phyloP scores from a whole-genome alignment of 37 sponge, comb jelly and placozoan species.

The Geodia barretti region DNA sequence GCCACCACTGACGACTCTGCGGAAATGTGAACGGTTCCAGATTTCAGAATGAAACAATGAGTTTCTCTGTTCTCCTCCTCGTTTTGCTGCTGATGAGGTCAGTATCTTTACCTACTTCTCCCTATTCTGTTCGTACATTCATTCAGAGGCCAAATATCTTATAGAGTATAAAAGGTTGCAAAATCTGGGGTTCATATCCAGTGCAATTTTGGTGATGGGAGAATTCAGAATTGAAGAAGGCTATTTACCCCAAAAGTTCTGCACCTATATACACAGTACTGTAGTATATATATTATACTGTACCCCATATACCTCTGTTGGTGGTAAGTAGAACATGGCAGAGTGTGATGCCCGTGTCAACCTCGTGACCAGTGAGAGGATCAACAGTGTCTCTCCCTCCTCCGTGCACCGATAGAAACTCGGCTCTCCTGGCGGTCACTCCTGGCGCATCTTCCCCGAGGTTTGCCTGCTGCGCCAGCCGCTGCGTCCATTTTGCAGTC shows the following conservation, averaged over 20 bases:
- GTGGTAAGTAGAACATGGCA: slow-evolving; percentile 53
- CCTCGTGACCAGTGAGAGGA: slow-evolving; percentile 3
- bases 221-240: too few species aligned
- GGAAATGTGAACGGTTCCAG: neutral
- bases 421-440: slow-evolving; percentile 39
- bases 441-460: neutral
- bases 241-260: too few species aligned
- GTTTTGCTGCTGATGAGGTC: too few species aligned
- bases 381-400: slow-evolving; percentile 26
- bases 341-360: slow-evolving; percentile 27
- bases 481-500: slow-evolving; percentile 26
- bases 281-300: too few species aligned
- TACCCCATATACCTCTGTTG: slow-evolving; percentile 35
- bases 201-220: too few species aligned
- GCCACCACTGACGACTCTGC: slow-evolving; percentile 33
- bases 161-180: too few species aligned
- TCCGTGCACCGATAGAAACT: slow-evolving; percentile 72
- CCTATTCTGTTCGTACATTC: too few species aligned
- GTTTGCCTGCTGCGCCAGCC: slow-evolving; percentile 1
- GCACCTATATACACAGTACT: too few species aligned
- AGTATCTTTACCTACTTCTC: too few species aligned
- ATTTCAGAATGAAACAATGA: neutral
- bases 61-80: too few species aligned
- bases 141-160: too few species aligned
- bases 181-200: too few species aligned